Evolutionary conservation across 2,113 vertebrate species (phyloP).

Genomic region (Siniperca knerii): DNA sequence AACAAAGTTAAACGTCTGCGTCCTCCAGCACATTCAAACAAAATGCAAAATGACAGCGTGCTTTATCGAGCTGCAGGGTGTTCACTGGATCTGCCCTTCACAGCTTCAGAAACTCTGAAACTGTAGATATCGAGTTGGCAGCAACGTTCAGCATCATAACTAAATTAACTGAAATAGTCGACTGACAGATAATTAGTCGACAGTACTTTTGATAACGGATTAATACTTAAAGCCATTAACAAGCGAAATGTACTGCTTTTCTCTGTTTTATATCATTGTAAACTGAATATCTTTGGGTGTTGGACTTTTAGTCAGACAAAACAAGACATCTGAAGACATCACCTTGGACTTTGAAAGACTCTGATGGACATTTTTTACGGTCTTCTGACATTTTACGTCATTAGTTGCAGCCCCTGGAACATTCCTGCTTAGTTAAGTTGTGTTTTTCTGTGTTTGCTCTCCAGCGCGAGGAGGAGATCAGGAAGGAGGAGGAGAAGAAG

Average conservation of each 20-base stretch:
- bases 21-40: background rate
- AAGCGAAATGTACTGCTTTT: background rate
- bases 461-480: slow-evolving; percentile 95
- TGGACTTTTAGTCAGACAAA: background rate
- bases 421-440: no score
- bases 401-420: background rate
- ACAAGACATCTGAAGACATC: background rate
- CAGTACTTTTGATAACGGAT: no score
- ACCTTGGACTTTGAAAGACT: no score
- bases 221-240: no score
- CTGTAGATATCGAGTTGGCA: background rate
- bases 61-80: background rate
- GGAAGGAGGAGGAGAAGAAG: slow-evolving; percentile 95
- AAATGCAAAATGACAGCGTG: slow-evolving; percentile 13
- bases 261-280: background rate
- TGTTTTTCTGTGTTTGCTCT: background rate
- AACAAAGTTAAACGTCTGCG: background rate
- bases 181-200: background rate
- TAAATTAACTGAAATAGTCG: accelerated
- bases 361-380: no score
- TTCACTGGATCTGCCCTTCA: background rate
- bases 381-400: no score
- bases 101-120: background rate
- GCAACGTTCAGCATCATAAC: background rate
- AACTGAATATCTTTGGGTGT: background rate